Conservation (phyloP, 2,888 invertebrate genomes). For the Arge pagana region DNA sequence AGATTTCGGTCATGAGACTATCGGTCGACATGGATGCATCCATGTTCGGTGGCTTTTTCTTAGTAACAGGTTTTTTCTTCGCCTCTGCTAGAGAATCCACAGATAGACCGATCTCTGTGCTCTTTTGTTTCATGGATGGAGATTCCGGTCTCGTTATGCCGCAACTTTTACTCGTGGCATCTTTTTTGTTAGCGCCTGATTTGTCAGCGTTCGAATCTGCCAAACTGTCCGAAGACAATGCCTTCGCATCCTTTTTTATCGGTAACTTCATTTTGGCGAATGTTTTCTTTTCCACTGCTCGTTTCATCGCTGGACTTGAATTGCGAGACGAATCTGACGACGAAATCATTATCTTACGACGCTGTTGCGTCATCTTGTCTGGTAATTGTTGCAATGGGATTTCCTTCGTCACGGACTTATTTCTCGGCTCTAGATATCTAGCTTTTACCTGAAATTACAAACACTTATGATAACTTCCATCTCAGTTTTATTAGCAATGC, state of each 20-base stretch:
- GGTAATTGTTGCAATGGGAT: conserved; percentile 33
- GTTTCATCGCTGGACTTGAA: conserved; percentile 67
- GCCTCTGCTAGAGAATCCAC: conserved; percentile 51
- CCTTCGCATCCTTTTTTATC: conserved; percentile 52
- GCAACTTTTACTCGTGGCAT: conserved; percentile 50
- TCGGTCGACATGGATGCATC: conserved; percentile 57
- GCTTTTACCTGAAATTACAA: conserved; percentile 60
- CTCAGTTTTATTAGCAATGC: background rate
- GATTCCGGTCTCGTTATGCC: conserved; percentile 56
- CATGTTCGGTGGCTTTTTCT: conserved; percentile 46
- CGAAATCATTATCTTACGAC: conserved; percentile 61
- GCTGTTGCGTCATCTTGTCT: conserved; percentile 54
- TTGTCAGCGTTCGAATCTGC: conserved; percentile 53
- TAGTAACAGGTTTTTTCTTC: conserved; percentile 32
- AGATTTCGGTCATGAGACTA: conserved; percentile 51
- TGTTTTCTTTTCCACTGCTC: conserved; percentile 51
- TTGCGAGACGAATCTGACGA: conserved; percentile 73
- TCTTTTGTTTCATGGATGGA: conserved; percentile 50
- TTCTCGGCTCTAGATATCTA: conserved; percentile 67
- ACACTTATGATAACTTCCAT: background rate
- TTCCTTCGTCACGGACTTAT: conserved; percentile 45
- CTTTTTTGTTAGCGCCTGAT: conserved; percentile 37
- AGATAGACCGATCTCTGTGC: conserved; percentile 49
- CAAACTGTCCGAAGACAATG: conserved; percentile 62
- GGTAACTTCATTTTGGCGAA: conserved; percentile 49